Conservation (phyloP, 2,797 vertebrate genomes). For the Acrocephalus scirpaceus region DNA sequence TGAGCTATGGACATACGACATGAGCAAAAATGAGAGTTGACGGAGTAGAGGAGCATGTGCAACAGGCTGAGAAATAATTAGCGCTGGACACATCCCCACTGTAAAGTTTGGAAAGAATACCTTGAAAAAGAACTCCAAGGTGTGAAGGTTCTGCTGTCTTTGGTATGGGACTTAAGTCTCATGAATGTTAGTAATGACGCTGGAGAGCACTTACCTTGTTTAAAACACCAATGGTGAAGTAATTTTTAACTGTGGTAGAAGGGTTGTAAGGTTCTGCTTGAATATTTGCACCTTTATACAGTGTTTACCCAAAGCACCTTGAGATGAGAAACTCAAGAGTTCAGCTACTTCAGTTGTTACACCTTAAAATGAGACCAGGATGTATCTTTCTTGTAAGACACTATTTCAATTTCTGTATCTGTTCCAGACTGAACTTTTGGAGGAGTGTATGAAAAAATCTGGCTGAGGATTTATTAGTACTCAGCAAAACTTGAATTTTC, state of each 20-base stretch:
- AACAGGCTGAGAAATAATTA: neutral
- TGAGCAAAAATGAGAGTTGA: neutral
- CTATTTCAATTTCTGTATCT: neutral
- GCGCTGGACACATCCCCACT: neutral
- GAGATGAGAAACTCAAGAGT: neutral
- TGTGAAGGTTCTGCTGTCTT: neutral
- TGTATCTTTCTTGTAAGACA: neutral
- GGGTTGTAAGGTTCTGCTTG: neutral
- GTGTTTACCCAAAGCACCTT: neutral
- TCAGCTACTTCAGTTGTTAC: neutral
- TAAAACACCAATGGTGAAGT: neutral
- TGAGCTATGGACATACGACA: neutral
- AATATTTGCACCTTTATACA: neutral
- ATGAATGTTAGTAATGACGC: neutral
- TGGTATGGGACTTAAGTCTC: neutral
- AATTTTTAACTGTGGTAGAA: neutral
- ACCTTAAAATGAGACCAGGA: neutral
- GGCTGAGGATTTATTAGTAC: neutral
- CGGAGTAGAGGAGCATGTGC: neutral
- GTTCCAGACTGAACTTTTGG: neutral
- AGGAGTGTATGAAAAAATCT: neutral
- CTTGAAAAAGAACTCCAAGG: neutral
- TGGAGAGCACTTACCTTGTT: neutral
- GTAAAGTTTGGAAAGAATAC: neutral
- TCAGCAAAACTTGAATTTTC: conserved; percentile 28